Evolutionary conservation across 2,888 invertebrate genomes (phyloP), one percentile per base, ranked within the genome.

Genomic region (Mallateleia sp.): DNA sequence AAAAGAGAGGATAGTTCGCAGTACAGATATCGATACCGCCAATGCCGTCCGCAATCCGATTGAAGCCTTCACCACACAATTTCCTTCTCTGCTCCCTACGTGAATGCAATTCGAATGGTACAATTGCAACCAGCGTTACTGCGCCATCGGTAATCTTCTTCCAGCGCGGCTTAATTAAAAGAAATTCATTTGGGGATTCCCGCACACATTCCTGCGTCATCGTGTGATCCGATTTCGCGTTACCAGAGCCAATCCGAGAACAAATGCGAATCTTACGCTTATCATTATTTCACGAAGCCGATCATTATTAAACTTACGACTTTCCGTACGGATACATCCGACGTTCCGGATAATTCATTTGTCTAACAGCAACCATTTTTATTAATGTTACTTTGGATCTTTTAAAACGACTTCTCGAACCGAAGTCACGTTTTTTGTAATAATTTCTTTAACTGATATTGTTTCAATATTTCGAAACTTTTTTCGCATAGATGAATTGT

Each of bases 81-180:
- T 89, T 87, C 78, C 80, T 85, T 89, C 74, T 47, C 60, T 42
- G 75, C 80, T 80, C 79, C 72, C 80, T 79, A 79, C 77, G 85
- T 84, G 75, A 88, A 88, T 87, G 85, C 77, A 83, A 81, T 80
- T 85, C 83, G 81, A 85, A 78, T 66, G 66, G 85, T 80, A 87
- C 88, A 88, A 89, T 89, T 87, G 85, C 89, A 85, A 79, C 79
- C 75, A 80, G 85, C 88, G 88, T 85, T 85, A 87, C 87, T 88
- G 84, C 89, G 86, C 87, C 88, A 88, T 86, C 89, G 84, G 88
- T 90, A 90, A 91, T 90, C 90, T 90, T 90, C 90, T 90, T 90
- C 89, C 89, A 77, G 84, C 78, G 88, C 85, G 89, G 88, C 89
- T 91, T 92, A 90, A 92, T 91, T 91, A 90, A 91, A 92, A 91